phyloP scores from a whole-genome alignment of 2,113 vertebrate genomes.

The Accipiter virgatus region DNA sequence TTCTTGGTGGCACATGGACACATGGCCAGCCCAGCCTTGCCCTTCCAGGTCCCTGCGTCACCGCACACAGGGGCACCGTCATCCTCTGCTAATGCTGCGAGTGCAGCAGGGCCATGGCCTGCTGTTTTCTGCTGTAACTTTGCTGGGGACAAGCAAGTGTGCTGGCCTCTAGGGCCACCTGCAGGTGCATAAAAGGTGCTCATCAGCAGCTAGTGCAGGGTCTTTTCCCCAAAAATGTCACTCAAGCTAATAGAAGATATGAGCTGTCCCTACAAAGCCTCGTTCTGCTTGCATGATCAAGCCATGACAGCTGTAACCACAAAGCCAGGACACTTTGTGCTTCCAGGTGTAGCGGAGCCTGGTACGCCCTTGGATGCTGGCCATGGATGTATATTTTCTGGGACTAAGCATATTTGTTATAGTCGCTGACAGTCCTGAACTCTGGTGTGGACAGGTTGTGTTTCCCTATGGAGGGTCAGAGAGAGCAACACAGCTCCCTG shows the following conservation, averaged over 20 bases:
- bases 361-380: neutral
- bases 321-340: neutral
- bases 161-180: neutral
- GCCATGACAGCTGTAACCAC: neutral
- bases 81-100: neutral
- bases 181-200: neutral
- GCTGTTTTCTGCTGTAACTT: neutral
- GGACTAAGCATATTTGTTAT: neutral
- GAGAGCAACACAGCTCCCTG: neutral
- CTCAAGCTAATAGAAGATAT: neutral
- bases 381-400: neutral
- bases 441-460: neutral
- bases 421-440: neutral
- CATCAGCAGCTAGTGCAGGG: neutral
- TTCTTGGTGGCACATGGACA: neutral
- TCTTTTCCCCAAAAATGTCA: neutral
- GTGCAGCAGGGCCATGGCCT: neutral
- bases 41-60: neutral
- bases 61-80: accelerated
- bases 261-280: neutral
- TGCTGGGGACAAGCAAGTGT: neutral
- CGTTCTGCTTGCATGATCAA: neutral
- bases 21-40: neutral
- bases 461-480: neutral
- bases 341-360: neutral